Base-by-base conservation (phyloP, 2,797 vertebrate genomes). In the Urophycis tenuis region DNA sequence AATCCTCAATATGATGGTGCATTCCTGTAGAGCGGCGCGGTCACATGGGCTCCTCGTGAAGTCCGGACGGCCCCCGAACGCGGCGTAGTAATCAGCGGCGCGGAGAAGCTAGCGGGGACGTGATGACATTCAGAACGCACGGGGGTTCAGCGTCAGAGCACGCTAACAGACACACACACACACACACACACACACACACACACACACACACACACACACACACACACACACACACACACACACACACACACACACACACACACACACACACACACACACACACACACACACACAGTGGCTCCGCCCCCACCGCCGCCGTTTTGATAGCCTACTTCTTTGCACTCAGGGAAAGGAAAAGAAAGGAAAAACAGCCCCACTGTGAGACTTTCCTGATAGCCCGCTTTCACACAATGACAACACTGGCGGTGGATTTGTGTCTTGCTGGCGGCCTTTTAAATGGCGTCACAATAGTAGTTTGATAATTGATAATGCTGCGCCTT, bases 21-120 rank as follows among this genome's bases (percentile, higher is more conserved):
- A 33, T 72, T 67, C 35, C 74, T 72, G 32, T 53, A 22, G 30
- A 9, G 6, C 64, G 30, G 45, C 19, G 17, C 19, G 33, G 71
- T 79, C 78, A 35, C 72, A 71, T 32, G 75, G 75, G 35, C 30
- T 30, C 17, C 72, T 32, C 25, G 4, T 30, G 39, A 49, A 22
- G 49, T 29, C 9, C 29, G 71, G 35, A 39, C 72, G 19, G 60
- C 35, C 15, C n/a, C 25, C 14, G 74, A 41, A 74, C 53, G 60
- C n/a, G 15, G 30, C 29, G 17, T 53, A 29, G 72, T 71, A 74
- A 74, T 77, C 77, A 76, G 78, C 75, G 36, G 45, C 29, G 86
- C 83, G 81, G 84, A 80, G 85, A n/a, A n/a, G 85, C 85, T 80
- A 85, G 82, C 81, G 78, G 78, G 81, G 83, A 35, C 82, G 86